A percentile compares a stretch with the other conserved stretches of the same genome.
These are phyloP conservation scores for Eubasilissa regina DNA, from an alignment of 1,140 invertebrate genomes.

Conservation along the genomic window DNA sequence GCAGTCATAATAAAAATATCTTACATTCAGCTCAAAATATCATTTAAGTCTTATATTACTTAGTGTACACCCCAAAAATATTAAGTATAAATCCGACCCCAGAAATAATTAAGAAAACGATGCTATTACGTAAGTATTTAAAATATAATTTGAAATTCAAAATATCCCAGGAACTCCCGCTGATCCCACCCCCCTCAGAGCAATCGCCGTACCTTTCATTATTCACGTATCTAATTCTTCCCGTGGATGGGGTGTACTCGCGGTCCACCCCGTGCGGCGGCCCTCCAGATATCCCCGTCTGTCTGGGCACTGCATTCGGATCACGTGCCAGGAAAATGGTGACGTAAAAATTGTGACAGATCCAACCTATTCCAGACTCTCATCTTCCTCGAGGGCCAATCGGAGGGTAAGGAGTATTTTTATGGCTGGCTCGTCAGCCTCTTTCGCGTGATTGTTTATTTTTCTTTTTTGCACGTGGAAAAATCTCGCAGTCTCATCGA, in stretches of 20 bases:
- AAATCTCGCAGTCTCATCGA: too few relatives aligned
- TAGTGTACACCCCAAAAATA: too few relatives aligned
- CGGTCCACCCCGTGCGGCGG: neutral
- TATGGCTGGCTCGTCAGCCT: conserved; percentile 1
- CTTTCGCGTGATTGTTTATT: conserved; percentile 1
- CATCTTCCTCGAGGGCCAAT: conserved; percentile 26
- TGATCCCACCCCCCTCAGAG: neutral
- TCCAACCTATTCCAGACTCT: conserved; percentile 32
- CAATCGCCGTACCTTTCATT: conserved; percentile 3
- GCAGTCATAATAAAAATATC: too few relatives aligned
- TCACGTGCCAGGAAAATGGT: conserved; percentile 40
- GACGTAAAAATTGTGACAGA: conserved; percentile 43
- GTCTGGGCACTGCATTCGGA: conserved; percentile 14
- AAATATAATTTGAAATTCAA: too few relatives aligned
- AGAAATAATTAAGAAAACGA: too few relatives aligned
- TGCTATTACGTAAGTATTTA: too few relatives aligned
- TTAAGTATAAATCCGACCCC: too few relatives aligned
- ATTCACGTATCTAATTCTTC: conserved; percentile 4
- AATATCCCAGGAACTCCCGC: neutral
- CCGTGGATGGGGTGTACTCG: neutral
- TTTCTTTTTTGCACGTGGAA: neutral
- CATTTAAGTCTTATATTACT: too few relatives aligned
- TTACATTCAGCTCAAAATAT: too few relatives aligned
- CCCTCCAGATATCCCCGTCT: neutral
- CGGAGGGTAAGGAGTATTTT: neutral